These are phyloP conservation scores for Brachyptera risi DNA, from an alignment of 2,888 invertebrate species.

Conservation along the genomic window DNA sequence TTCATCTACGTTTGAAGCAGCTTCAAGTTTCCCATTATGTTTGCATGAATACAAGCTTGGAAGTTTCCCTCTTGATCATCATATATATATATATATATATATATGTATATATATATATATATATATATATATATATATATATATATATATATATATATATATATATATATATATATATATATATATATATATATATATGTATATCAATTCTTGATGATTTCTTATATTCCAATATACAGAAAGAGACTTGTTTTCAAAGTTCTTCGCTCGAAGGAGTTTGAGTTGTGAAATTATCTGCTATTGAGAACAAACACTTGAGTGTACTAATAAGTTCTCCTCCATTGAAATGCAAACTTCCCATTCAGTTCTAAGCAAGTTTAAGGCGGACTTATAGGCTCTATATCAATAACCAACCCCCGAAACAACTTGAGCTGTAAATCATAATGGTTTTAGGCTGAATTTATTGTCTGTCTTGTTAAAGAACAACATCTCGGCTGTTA, in stretches of 20 bases:
- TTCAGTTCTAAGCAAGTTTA: background rate
- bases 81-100: too few relatives aligned
- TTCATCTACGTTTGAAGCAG: too few relatives aligned
- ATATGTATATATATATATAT: too few relatives aligned
- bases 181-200: too few relatives aligned
- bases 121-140: too few relatives aligned
- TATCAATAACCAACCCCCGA: constrained; percentile 15
- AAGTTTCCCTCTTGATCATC: too few relatives aligned
- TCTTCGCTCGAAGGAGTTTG: too few relatives aligned
- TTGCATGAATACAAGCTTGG: too few relatives aligned
- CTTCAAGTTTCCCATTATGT: too few relatives aligned
- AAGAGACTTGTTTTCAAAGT: background rate
- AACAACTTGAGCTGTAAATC: constrained; percentile 10
- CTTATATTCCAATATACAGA: background rate
- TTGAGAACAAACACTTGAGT: background rate
- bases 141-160: too few relatives aligned
- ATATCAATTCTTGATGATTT: background rate
- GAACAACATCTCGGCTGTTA: too few relatives aligned
- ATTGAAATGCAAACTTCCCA: background rate
- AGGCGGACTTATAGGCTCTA: constrained; percentile 20
- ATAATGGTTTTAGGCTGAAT: background rate
- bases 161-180: too few relatives aligned
- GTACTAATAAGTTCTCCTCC: background rate
- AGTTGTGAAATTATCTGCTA: background rate
- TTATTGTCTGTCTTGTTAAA: background rate